Percentiles rank a stretch among this genome's conserved stretches.
Conservation (phyloP, 2,797 vertebrate species). For the Xiphorhynchus erythropygius region DNA sequence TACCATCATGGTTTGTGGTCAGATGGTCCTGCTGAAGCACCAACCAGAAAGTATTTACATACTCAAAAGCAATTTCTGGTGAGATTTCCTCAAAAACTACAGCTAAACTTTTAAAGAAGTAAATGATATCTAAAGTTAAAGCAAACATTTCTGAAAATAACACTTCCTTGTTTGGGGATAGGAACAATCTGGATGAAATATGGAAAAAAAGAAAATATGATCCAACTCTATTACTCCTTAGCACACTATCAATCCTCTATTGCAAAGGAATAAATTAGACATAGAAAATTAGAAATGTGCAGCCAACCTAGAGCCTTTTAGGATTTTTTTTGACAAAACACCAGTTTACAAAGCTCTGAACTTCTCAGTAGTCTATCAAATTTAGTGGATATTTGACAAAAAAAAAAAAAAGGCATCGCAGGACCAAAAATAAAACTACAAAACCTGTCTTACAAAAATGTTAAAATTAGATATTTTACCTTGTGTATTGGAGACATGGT, state of each 20-base stretch:
- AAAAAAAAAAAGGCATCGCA: background rate
- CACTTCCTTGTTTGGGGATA: background rate
- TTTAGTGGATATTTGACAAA: background rate
- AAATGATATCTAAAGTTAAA: background rate
- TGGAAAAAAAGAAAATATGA: background rate
- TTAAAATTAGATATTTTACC: background rate
- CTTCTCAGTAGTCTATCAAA: background rate
- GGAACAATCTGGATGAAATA: background rate
- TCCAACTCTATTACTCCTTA: background rate
- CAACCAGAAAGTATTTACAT: slow-evolving; percentile 6
- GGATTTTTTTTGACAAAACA: background rate
- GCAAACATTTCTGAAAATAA: background rate
- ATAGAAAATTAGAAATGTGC: background rate
- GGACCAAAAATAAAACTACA: background rate
- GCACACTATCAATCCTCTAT: background rate
- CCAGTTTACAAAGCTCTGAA: background rate
- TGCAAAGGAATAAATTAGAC: background rate
- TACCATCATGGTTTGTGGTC: slow-evolving; percentile 73
- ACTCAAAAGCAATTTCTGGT: background rate
- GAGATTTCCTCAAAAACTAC: slow-evolving; percentile 38
- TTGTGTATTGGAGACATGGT: background rate
- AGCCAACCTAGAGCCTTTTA: background rate
- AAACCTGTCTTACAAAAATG: background rate
- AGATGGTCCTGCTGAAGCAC: slow-evolving; percentile 9
- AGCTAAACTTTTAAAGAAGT: slow-evolving; percentile 1